Evolutionary conservation across 2,888 invertebrate genomes (phyloP).

Genomic region (Falcaria lacertinaria): DNA sequence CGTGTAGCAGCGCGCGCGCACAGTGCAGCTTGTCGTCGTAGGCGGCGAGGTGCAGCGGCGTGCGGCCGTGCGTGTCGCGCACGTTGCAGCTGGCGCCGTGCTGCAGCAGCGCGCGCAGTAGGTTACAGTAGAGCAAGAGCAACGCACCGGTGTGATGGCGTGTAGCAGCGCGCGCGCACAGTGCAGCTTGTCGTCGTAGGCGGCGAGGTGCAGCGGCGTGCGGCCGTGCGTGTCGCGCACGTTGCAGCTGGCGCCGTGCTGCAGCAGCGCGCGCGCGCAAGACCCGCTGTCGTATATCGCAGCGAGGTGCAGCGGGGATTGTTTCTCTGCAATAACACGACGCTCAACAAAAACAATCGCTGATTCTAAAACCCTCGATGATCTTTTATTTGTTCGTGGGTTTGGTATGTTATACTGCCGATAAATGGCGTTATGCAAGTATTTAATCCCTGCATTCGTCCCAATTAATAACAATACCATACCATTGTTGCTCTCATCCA

Average conservation of each 20-base stretch:
- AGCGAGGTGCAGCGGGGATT: constrained; percentile 56
- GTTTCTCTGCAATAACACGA: constrained; percentile 34
- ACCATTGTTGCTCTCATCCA: constrained; percentile 57
- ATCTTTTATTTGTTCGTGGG: no score
- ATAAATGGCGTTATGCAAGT: no score
- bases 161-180: constrained; percentile 33
- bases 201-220: constrained; percentile 61
- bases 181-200: constrained; percentile 38
- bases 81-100: constrained; percentile 33
- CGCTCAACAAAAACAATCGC: neutral
- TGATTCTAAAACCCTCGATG: no score
- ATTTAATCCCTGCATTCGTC: no score
- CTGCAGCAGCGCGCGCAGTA: no score
- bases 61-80: constrained; percentile 45
- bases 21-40: constrained; percentile 39
- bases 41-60: constrained; percentile 61
- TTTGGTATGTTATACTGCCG: no score
- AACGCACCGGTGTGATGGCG: constrained; percentile 25
- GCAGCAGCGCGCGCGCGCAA: constrained; percentile 30
- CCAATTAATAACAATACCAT: no score
- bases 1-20: constrained; percentile 28
- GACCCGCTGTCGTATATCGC: constrained; percentile 30
- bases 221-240: constrained; percentile 45
- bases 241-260: constrained; percentile 32
- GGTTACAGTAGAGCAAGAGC: neutral